Evolutionary conservation across 2,797 vertebrate genomes (phyloP).

Genomic region (Liasis olivaceus): DNA sequence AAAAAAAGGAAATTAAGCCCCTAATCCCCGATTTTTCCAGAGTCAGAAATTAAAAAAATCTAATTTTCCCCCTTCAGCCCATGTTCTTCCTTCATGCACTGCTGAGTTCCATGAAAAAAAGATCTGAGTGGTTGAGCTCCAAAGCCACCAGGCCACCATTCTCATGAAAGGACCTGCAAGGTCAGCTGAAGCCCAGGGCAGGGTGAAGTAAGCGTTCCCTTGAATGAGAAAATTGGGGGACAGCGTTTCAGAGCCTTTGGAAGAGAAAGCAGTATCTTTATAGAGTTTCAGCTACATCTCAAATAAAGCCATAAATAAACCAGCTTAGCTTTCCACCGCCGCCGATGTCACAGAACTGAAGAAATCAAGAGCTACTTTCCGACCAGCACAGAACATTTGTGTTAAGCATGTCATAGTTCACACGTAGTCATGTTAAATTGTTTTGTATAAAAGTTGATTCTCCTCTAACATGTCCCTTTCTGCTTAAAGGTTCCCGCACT

Average conservation of each 20-base stretch:
- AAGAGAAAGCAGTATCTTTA: neutral
- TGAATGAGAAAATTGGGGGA: neutral
- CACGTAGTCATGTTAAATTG: neutral
- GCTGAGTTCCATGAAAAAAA: neutral
- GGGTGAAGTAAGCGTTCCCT: neutral
- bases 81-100: neutral
- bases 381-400: neutral
- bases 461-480: slow-evolving; percentile 33
- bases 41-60: neutral
- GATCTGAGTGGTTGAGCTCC: neutral
- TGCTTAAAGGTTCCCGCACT: slow-evolving; percentile 22
- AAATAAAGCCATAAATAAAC: neutral
- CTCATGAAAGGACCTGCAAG: neutral
- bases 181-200: neutral
- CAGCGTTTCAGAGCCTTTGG: neutral
- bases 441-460: neutral
- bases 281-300: neutral
- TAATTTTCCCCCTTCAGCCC: neutral
- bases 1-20: neutral
- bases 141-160: neutral
- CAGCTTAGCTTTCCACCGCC: neutral
- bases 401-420: neutral
- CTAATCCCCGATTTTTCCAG: neutral
- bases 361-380: neutral
- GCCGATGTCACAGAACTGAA: neutral